Conservation (phyloP, 2,797 vertebrate genomes). For the Fistularia commersonii region DNA sequence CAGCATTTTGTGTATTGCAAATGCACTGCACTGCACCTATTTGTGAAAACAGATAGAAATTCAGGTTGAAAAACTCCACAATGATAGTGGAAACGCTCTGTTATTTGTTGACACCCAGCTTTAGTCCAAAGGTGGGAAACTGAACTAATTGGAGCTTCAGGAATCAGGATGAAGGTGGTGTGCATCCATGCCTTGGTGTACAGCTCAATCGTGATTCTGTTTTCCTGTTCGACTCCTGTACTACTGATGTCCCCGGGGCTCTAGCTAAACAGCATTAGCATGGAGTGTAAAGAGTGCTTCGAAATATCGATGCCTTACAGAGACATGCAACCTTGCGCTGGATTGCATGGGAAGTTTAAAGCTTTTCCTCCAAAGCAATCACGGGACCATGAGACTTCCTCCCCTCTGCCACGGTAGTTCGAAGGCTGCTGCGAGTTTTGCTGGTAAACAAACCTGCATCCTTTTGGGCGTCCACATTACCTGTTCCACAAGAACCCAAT, state of each 20-base stretch:
- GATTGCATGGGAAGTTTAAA: slow-evolving; percentile 2
- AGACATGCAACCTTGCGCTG: slow-evolving; percentile 1
- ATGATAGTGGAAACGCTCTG: no score
- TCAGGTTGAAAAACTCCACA: no score
- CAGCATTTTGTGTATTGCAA: no score
- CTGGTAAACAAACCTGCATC: slow-evolving; percentile 2
- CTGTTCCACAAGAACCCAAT: slow-evolving; percentile 5
- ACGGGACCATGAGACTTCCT: slow-evolving; percentile 23
- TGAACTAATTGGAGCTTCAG: no score
- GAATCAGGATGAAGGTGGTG: no score
- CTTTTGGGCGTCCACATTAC: background rate
- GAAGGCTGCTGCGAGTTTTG: background rate
- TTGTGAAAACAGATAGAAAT: no score
- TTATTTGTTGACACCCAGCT: no score
- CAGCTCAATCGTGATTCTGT: slow-evolving; percentile 5
- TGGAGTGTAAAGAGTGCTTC: slow-evolving; percentile 19
- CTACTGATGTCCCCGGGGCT: background rate
- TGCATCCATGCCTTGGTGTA: background rate
- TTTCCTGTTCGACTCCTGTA: background rate
- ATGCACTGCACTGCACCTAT: no score
- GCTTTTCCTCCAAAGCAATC: slow-evolving; percentile 27
- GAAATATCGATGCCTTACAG: slow-evolving; percentile 10
- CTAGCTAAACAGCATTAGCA: slow-evolving; percentile 22
- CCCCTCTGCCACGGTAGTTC: slow-evolving; percentile 3
- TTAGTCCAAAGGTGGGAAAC: no score